Conservation (phyloP, 2,888 invertebrate genomes). For the Agrotis segetum region DNA sequence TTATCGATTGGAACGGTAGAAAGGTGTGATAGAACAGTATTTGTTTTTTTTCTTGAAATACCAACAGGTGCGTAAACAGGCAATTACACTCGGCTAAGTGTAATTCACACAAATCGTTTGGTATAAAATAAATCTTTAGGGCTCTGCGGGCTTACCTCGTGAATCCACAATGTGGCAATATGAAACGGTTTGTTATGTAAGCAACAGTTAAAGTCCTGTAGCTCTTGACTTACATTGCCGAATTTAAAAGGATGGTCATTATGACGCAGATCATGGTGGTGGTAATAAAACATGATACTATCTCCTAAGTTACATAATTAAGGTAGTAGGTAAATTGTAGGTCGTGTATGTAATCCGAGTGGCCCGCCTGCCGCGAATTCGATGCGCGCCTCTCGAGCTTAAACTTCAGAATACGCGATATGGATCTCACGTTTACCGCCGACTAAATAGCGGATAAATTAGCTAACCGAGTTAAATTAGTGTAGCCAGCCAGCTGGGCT, state of each 20-base stretch:
- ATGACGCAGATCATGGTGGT: conserved; percentile 9
- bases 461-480: conserved; percentile 87
- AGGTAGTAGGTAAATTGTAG: conserved; percentile 66
- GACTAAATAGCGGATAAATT: conserved; percentile 89
- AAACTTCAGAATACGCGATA: conserved; percentile 84
- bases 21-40: neutral
- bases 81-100: conserved; percentile 53
- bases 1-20: neutral
- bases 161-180: conserved; percentile 74
- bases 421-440: conserved; percentile 88
- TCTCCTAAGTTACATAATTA: conserved; percentile 60
- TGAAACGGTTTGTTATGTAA: conserved; percentile 64
- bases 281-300: conserved; percentile 40
- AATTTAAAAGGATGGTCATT: conserved; percentile 19
- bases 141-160: conserved; percentile 68
- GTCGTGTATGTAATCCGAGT: conserved; percentile 69
- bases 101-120: conserved; percentile 73
- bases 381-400: conserved; percentile 80
- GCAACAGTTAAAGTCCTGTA: conserved; percentile 38
- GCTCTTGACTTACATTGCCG: conserved; percentile 6
- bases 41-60: conserved; percentile 15
- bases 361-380: conserved; percentile 83
- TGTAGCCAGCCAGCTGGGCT: conserved; percentile 72
- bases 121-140: conserved; percentile 72
- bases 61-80: conserved; percentile 24